Evolutionary conservation across 1,140 invertebrate genomes (phyloP).

Genomic region (Drosophila bocki): DNA sequence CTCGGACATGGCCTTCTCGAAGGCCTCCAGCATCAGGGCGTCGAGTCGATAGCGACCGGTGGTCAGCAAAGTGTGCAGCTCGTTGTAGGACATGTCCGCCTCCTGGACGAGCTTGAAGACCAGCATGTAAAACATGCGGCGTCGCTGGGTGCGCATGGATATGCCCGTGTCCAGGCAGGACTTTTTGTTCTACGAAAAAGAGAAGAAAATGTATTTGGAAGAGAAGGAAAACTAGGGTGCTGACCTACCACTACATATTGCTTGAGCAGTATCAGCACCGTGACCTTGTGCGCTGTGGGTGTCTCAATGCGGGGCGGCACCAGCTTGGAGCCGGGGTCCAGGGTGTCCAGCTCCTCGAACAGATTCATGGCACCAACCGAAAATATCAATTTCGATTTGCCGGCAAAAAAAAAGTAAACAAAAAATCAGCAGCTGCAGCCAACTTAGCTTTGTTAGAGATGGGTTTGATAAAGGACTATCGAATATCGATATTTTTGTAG

Average conservation of each 20-base stretch:
- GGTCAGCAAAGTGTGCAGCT: constrained; percentile 86
- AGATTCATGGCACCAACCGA: constrained; percentile 54
- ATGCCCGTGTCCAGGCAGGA: constrained; percentile 58
- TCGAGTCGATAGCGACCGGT: constrained; percentile 86
- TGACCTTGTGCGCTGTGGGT: constrained; percentile 79
- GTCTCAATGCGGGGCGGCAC: constrained; percentile 68
- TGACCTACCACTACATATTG: constrained; percentile 77
- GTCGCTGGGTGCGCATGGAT: constrained; percentile 63
- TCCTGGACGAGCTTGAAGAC: constrained; percentile 88
- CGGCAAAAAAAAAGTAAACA: constrained; percentile 54
- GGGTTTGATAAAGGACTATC: not conserved
- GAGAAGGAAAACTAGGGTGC: not conserved
- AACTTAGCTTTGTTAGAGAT: constrained; percentile 37
- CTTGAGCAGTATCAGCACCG: constrained; percentile 76
- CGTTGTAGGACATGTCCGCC: constrained; percentile 88
- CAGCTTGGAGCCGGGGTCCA: constrained; percentile 68
- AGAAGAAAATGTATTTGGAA: not conserved
- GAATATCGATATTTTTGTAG: not conserved
- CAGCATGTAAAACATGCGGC: constrained; percentile 88
- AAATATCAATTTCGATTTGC: constrained; percentile 37
- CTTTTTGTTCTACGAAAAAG: constrained; percentile 64
- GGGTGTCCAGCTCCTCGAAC: constrained; percentile 76
- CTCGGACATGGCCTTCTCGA: constrained; percentile 86
- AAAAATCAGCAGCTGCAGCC: constrained; percentile 24
- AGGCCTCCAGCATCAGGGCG: constrained; percentile 85